Conservation (phyloP, 2,113 vertebrate species). For the Triplophysa rosa region DNA sequence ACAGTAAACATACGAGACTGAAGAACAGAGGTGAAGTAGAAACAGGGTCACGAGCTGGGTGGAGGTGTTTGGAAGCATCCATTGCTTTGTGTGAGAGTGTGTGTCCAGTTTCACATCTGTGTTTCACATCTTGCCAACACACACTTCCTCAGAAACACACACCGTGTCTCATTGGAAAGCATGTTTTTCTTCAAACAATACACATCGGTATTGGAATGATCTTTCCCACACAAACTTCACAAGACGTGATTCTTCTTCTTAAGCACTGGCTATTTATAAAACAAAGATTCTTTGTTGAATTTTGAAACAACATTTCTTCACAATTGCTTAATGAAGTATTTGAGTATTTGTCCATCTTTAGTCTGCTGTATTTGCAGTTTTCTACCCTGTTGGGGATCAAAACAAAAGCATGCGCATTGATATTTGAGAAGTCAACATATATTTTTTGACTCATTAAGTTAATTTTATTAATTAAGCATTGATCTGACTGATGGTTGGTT, state of each 20-base stretch:
- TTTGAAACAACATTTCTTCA: too few relatives aligned
- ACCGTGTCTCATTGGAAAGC: not conserved
- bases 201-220: not conserved
- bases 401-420: too few relatives aligned
- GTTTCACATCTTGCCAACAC: slow-evolving; percentile 22
- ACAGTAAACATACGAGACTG: not conserved
- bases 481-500: too few relatives aligned
- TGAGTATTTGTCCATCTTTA: too few relatives aligned
- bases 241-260: not conserved
- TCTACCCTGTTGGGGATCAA: too few relatives aligned
- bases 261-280: too few relatives aligned
- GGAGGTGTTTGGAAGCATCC: not conserved
- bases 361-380: too few relatives aligned
- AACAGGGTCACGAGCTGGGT: slow-evolving; percentile 39
- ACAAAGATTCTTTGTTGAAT: too few relatives aligned
- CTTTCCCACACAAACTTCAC: not conserved
- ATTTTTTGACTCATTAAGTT: too few relatives aligned
- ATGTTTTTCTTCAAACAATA: not conserved
- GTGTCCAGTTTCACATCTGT: slow-evolving; percentile 37
- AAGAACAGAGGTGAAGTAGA: slow-evolving; percentile 1
- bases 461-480: too few relatives aligned
- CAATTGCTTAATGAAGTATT: too few relatives aligned
- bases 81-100: slow-evolving; percentile 10
- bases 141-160: slow-evolving; percentile 4
- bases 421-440: too few relatives aligned